Evolutionary conservation across 2,888 invertebrate species (phyloP).

Genomic region (Latheticus oryzae): DNA sequence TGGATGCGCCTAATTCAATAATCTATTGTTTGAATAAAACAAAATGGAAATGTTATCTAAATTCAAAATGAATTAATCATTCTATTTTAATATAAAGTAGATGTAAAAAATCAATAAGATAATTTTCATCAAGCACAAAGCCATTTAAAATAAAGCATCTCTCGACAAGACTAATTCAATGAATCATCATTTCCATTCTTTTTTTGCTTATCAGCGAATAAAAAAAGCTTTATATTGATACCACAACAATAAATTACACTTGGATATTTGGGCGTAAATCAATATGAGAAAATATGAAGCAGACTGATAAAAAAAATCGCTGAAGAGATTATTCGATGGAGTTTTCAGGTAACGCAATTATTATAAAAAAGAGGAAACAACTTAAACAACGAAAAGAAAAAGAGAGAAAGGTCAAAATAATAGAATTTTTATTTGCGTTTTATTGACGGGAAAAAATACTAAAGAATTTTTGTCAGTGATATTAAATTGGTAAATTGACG

Average conservation of each 20-base stretch:
- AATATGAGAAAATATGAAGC: background rate
- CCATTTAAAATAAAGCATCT: too few relatives aligned
- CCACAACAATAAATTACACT: constrained; percentile 25
- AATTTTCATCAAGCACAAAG: too few relatives aligned
- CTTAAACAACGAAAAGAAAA: background rate
- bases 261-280: background rate
- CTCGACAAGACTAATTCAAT: constrained; percentile 22
- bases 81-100: too few relatives aligned
- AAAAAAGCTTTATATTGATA: constrained; percentile 9
- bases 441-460: too few relatives aligned
- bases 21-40: background rate
- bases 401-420: background rate
- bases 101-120: too few relatives aligned
- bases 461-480: too few relatives aligned
- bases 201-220: constrained; percentile 8
- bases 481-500: too few relatives aligned
- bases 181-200: constrained; percentile 20
- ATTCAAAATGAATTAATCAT: background rate
- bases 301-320: background rate
- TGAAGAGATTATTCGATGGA: background rate
- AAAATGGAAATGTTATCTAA: background rate
- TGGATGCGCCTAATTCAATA: too few relatives aligned
- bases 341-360: constrained; percentile 3
- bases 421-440: too few relatives aligned
- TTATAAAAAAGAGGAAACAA: background rate